Evolutionary conservation across 2,113 vertebrate species (phyloP), one percentile per base, ranked within the genome.

Genomic region (Thryonomys swinderianus): DNA sequence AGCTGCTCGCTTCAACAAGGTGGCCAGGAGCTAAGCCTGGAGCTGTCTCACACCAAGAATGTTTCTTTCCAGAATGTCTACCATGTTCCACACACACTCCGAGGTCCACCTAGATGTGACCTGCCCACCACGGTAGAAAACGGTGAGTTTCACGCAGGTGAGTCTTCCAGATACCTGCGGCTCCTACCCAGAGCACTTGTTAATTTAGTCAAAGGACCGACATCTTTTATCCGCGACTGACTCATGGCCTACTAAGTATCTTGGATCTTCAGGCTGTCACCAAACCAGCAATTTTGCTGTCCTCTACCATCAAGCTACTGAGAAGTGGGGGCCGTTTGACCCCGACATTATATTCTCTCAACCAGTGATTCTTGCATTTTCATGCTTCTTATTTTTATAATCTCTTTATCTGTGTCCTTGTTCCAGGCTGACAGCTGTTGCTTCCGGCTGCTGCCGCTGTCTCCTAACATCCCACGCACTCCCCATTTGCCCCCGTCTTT

Each of bases 111-210:
- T 25, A 25, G 34, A 73, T 48, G n/a, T 73, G 62, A 27, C n/a
- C 59, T 25, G 23, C 21, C 25, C 45, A n/a, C 34, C 17, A 18
- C 3, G 0, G n/a, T 25, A 27, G 34, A 66, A 90, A 90, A 48
- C 0, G 27, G 57, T 14, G 40, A 37, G 32, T 27, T 48, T 30
- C 14, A 3, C 2, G 1, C 5, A 20, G 17, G 64, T 4, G 45
- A 42, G 51, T 48, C 45, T 84, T 57, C 82, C 64, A 40, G 83
- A 61, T 2, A 10, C n/a, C 69, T 0, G 27, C 30, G n/a, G 73
- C 55, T 7, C 73, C 9, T 18, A 7, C 48, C 48, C 16, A 34
- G 91, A 85, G 40, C 34, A 42, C 13, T 5, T 17, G 34, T 25
- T 59, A 11, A 21, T 4, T 61, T 66, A 64, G 37, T 27, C 57